Evolutionary conservation across 1,140 invertebrate species (phyloP).

Genomic region (Riptortus pedestris): DNA sequence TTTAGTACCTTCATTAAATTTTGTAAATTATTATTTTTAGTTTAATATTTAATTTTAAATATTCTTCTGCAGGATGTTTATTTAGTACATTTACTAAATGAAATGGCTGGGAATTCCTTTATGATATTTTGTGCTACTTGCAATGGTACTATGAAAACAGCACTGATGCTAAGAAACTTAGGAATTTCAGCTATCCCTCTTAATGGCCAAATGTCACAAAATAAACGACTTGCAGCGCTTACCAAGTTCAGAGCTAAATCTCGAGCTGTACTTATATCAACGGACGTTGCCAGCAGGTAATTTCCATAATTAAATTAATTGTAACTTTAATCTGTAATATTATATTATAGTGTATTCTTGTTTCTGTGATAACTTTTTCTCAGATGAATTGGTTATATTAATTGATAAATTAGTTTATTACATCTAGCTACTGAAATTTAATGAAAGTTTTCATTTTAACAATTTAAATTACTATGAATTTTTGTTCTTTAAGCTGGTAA

Average conservation of each 20-base stretch:
- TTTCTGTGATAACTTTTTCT: not conserved
- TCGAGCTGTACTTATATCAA: constrained; percentile 82
- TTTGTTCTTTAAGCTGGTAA: too few species aligned
- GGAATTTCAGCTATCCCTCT: constrained; percentile 87
- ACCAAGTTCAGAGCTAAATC: constrained; percentile 88
- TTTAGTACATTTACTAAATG: constrained; percentile 90
- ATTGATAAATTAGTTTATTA: too few species aligned
- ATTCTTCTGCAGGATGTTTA: constrained; percentile 86
- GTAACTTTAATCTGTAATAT: not conserved
- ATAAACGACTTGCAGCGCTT: constrained; percentile 79
- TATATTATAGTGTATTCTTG: not conserved
- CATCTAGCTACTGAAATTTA: too few species aligned
- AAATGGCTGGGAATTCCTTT: constrained; percentile 89
- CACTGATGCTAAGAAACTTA: constrained; percentile 76
- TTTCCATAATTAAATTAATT: constrained; percentile 28
- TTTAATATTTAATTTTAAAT: too few species aligned
- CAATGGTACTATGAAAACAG: constrained; percentile 77
- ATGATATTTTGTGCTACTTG: constrained; percentile 97
- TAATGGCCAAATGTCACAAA: constrained; percentile 95
- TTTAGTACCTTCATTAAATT: too few species aligned
- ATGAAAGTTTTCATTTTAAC: too few species aligned
- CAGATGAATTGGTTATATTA: not conserved
- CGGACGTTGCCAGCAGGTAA: constrained; percentile 92
- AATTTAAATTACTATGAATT: too few species aligned
- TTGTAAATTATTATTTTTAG: too few species aligned